Evolutionary conservation across 2,113 vertebrate genomes (phyloP).

Genomic region (Muntiacus reevesi): DNA sequence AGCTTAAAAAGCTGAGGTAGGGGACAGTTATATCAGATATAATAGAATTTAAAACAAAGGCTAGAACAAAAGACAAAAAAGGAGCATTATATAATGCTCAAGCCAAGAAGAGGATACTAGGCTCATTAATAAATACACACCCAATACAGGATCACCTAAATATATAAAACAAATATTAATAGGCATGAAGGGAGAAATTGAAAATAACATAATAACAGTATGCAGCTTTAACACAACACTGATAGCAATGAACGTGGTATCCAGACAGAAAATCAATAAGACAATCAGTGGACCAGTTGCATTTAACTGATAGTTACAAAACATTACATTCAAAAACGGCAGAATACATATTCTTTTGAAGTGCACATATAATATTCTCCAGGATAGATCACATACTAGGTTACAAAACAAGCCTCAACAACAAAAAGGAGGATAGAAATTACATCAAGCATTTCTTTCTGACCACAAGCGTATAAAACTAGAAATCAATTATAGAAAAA

Average conservation of each 20-base stretch:
- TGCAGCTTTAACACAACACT: neutral
- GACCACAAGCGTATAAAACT: neutral
- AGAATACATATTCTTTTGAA: neutral
- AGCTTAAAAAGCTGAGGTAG: neutral
- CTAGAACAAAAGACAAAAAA: neutral
- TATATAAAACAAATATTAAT: neutral
- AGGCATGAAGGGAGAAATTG: neutral
- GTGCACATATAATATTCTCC: neutral
- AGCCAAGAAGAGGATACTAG: neutral
- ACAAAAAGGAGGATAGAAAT: neutral
- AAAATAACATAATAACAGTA: neutral
- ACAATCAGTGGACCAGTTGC: neutral
- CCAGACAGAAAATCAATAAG: neutral
- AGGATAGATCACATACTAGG: neutral
- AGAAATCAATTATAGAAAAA: neutral
- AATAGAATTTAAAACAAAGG: neutral
- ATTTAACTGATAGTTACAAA: neutral
- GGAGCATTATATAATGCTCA: neutral
- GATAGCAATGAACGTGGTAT: neutral
- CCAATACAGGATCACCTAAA: neutral
- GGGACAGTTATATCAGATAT: neutral
- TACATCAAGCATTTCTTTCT: neutral
- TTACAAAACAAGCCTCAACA: neutral
- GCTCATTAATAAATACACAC: neutral
- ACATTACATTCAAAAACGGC: neutral